Conservation (phyloP, 2,113 vertebrate genomes). For the Paratilapia polleni region DNA sequence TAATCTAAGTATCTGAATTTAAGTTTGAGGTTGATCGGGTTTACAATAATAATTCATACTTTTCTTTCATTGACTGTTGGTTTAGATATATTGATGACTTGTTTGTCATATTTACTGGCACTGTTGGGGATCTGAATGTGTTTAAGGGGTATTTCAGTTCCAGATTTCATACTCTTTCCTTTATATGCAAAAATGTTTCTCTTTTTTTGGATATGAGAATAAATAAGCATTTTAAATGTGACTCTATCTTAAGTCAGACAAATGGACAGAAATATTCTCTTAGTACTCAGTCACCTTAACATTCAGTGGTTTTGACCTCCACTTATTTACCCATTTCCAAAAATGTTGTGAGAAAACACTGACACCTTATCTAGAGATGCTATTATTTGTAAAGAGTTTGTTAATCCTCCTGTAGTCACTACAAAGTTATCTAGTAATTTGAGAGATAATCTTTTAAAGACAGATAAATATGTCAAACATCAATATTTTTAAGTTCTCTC, state of each 20-base stretch:
- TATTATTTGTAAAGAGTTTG: accelerated
- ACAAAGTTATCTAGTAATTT: not conserved
- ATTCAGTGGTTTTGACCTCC: not conserved
- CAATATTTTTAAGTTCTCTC: not conserved
- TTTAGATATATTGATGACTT: too few species aligned
- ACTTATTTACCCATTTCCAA: not conserved
- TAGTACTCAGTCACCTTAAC: not conserved
- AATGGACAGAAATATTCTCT: not conserved
- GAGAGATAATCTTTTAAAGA: not conserved
- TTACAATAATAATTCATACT: too few species aligned
- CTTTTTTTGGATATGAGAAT: not conserved
- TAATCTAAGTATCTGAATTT: too few species aligned
- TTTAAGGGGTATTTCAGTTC: too few species aligned
- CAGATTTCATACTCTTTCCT: too few species aligned
- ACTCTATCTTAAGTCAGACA: not conserved
- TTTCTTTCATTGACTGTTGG: too few species aligned
- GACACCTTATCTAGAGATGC: not conserved
- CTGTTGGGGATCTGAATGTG: too few species aligned
- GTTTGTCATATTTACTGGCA: too few species aligned
- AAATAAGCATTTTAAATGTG: too few species aligned
- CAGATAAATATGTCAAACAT: not conserved
- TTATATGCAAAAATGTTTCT: too few species aligned
- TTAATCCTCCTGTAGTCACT: not conserved
- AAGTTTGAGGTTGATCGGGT: not conserved
- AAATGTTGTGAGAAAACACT: not conserved